Evolutionary conservation across 2,113 vertebrate species (phyloP), one percentile per base, ranked within the genome.

Genomic region (Geothlypis trichas): DNA sequence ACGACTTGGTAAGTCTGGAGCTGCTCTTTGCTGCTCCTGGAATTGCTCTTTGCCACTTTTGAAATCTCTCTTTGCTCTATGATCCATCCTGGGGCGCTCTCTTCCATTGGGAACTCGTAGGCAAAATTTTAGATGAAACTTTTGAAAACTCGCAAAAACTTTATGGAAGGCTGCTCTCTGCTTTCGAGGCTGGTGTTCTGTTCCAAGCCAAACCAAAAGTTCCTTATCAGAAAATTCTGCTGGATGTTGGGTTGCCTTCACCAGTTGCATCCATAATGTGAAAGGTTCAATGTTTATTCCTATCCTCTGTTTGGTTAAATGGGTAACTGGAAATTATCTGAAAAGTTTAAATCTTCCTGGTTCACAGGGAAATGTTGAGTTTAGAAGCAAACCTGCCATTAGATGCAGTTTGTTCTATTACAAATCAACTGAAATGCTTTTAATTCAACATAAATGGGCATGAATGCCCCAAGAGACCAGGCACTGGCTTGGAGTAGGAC

Each of bases 181-280:
- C 3, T 8, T 68, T 47, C 0, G 5, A n/a, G 20, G 15, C 3
- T 22, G 6, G 23, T 3, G 5, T 51, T 85, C 30, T 3, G 21
- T 21, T 66, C 58, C 51, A 39, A 81, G 78, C 17, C n/a, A 22
- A 74, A 28, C 3, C 0, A 3, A 9, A 92, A 54, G 1, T 16
- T 57, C 54, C 24, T 39, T 6, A 17, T 13, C 16, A n/a, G 41
- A 41, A 52, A 76, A 63, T 37, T 13, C 33, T 27, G 15, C 21
- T 61, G 16, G 10, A 6, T 46, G 0, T 55, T 59, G 39, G 11
- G 30, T 61, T 7, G 5, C 3, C 51, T 85, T 17, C 8, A 39
- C 4, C 28, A 21, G 33, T 6, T 42, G 37, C 58, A 31, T 31
- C 75, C 65, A 15, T 13, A 1, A 5, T 33, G 22, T 4, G 33